A percentile compares a stretch with the other conserved stretches of the same genome.
These are phyloP conservation scores for Ptychoptera contaminata DNA, from an alignment of 2,888 invertebrate genomes.

Conservation along the genomic window DNA sequence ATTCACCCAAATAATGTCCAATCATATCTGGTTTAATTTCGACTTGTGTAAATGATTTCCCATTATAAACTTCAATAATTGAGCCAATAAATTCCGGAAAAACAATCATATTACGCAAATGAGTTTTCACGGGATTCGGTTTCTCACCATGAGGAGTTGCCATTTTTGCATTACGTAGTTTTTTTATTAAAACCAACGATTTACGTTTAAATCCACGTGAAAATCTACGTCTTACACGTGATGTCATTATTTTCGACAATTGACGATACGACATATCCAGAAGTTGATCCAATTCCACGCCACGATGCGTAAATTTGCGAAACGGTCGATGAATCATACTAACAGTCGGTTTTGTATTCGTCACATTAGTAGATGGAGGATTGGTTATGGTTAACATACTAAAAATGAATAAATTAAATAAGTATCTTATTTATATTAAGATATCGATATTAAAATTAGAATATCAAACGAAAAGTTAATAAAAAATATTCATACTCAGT, in stretches of 20 bases:
- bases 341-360: no score
- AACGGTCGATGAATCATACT: no score
- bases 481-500: no score
- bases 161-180: constrained; percentile 76
- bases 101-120: constrained; percentile 89
- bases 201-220: constrained; percentile 79
- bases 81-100: constrained; percentile 96
- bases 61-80: constrained; percentile 89
- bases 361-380: no score
- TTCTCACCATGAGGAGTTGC: constrained; percentile 86
- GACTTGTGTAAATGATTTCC: constrained; percentile 81
- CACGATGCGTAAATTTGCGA: no score
- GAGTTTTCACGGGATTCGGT: constrained; percentile 90
- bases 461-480: no score
- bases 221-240: constrained; percentile 74
- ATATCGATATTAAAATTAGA: no score
- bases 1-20: constrained; percentile 81
- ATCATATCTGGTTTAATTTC: constrained; percentile 82
- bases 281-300: no score
- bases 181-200: constrained; percentile 77
- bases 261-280: constrained; percentile 39
- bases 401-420: no score
- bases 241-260: constrained; percentile 80
- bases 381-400: no score
- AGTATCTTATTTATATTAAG: no score